Evolutionary conservation across 2,113 vertebrate species (phyloP).

Genomic region (Cichladusa arquata): DNA sequence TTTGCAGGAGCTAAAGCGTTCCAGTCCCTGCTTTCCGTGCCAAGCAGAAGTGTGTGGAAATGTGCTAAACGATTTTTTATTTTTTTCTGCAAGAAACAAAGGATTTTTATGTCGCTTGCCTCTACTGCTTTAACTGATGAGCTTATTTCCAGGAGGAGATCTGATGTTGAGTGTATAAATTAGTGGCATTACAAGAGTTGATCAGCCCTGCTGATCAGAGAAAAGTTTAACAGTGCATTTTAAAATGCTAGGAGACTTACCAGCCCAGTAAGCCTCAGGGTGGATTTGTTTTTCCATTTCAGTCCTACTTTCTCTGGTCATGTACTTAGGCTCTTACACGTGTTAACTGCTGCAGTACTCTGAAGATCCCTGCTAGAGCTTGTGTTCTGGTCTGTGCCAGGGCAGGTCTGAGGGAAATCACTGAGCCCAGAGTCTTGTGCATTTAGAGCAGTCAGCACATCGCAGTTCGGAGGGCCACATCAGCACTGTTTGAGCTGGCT

Average conservation of each 20-base stretch:
- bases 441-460: neutral
- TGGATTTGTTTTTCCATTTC: neutral
- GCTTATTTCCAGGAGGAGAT: neutral
- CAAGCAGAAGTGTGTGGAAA: constrained; percentile 47
- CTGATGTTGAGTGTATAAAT: neutral
- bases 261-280: neutral
- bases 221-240: neutral
- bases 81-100: neutral
- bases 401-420: neutral
- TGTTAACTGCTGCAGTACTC: neutral
- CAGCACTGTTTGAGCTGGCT: constrained; percentile 38
- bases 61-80: neutral
- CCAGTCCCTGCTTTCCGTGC: neutral
- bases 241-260: neutral
- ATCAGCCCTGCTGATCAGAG: neutral
- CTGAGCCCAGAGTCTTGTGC: neutral
- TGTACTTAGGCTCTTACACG: fast-evolving
- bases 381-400: neutral
- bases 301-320: neutral
- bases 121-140: neutral
- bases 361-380: neutral
- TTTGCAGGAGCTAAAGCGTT: constrained; percentile 1
- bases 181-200: neutral
- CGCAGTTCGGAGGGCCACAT: constrained; percentile 17
- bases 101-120: neutral